These are phyloP conservation scores for Stenoptilia bipunctidactyla DNA, from an alignment of 2,888 invertebrate genomes.

Conservation along the genomic window DNA sequence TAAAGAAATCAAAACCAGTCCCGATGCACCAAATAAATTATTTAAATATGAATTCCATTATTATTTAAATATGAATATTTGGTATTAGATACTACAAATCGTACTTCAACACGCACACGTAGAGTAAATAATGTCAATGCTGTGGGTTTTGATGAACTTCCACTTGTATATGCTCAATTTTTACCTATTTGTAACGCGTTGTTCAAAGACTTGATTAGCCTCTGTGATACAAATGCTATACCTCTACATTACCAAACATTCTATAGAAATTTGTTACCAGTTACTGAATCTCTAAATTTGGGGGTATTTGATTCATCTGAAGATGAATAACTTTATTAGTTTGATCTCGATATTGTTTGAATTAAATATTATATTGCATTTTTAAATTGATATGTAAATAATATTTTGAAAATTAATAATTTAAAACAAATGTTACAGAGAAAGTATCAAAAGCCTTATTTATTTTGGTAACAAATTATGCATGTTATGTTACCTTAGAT, in stretches of 20 bases:
- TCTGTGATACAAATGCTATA: not conserved
- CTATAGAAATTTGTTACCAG: conserved; percentile 2
- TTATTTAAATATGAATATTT: not conserved
- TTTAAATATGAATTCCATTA: too few species aligned
- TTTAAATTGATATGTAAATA: too few species aligned
- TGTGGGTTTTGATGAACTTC: not conserved
- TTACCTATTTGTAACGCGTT: not conserved
- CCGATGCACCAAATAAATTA: too few species aligned
- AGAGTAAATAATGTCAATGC: not conserved
- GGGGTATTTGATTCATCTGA: conserved; percentile 1
- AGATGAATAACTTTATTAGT: too few species aligned
- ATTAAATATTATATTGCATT: too few species aligned
- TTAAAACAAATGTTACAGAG: not conserved
- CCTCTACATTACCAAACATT: conserved; percentile 1
- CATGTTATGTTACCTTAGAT: too few species aligned
- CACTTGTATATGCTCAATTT: not conserved
- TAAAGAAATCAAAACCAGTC: too few species aligned
- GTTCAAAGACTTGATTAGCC: not conserved
- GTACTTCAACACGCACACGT: conserved; percentile 1
- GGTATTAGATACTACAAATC: conserved; percentile 3
- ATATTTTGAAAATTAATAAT: too few species aligned
- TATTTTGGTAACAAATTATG: too few species aligned
- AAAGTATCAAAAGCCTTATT: not conserved
- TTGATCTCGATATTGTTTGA: too few species aligned
- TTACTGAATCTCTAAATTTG: not conserved